Percentiles rank a stretch among this genome's conserved stretches.
These are phyloP conservation scores for Melinaea marsaeus DNA, from an alignment of 2,888 invertebrate genomes.

Conservation along the genomic window DNA sequence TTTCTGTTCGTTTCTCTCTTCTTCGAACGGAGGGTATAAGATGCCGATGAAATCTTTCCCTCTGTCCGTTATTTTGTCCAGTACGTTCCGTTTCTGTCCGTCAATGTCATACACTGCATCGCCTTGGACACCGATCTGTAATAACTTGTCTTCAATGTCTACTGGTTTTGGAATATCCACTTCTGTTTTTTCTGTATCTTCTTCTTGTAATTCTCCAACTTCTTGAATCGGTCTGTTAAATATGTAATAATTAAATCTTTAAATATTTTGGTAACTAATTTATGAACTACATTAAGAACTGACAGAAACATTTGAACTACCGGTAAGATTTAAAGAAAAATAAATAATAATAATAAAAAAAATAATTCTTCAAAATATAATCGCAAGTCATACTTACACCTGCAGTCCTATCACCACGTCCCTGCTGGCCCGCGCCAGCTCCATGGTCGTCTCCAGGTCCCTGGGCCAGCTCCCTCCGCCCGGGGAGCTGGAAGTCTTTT, in stretches of 20 bases:
- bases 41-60: conserved; percentile 71
- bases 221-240: conserved; percentile 32
- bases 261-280: too few species aligned
- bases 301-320: too few species aligned
- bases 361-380: neutral
- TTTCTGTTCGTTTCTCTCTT: conserved; percentile 62
- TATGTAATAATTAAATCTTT: neutral
- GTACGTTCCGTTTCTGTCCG: conserved; percentile 58
- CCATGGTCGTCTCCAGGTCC: conserved; percentile 54
- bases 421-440: conserved; percentile 57
- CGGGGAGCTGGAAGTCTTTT: conserved; percentile 77
- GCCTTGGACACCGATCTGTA: conserved; percentile 58
- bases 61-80: conserved; percentile 66
- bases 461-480: conserved; percentile 57
- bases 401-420: conserved; percentile 61
- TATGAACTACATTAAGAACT: too few species aligned
- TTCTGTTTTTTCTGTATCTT: conserved; percentile 36
- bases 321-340: too few species aligned
- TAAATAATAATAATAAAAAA: too few species aligned
- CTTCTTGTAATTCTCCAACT: conserved; percentile 19
- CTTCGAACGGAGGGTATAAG: conserved; percentile 67
- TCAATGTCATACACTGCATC: conserved; percentile 40
- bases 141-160: conserved; percentile 81
- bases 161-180: conserved; percentile 46
- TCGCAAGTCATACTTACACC: conserved; percentile 46